Conservation (phyloP, 1,140 invertebrate species). For the Tenebrio molitor region DNA sequence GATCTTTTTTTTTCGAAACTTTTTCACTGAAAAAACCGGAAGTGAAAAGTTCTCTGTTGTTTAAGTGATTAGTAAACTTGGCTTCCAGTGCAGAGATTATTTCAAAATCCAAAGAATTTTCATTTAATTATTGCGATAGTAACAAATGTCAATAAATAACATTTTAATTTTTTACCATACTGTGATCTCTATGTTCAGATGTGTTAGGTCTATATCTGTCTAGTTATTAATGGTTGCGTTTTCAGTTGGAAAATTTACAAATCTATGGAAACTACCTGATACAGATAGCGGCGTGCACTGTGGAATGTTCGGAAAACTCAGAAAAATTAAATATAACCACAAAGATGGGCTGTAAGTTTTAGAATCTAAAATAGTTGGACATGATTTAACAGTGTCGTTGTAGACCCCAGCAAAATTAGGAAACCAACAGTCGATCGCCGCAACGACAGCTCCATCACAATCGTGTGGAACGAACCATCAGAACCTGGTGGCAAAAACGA, state of each 20-base stretch:
- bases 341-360: conserved; percentile 71
- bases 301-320: conserved; percentile 73
- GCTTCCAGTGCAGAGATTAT: too few species aligned
- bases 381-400: conserved; percentile 38
- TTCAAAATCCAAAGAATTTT: too few species aligned
- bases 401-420: conserved; percentile 69
- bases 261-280: conserved; percentile 77
- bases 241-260: conserved; percentile 57
- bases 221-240: not conserved
- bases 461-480: conserved; percentile 73
- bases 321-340: conserved; percentile 68
- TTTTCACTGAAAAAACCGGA: too few species aligned
- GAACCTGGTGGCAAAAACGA: conserved; percentile 74
- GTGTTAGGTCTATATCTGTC: too few species aligned
- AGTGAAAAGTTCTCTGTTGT: too few species aligned
- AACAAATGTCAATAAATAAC: too few species aligned
- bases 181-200: too few species aligned
- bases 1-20: too few species aligned
- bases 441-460: conserved; percentile 68
- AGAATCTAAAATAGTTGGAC: conserved; percentile 12
- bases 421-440: conserved; percentile 68
- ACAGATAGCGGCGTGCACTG: conserved; percentile 78
- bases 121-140: too few species aligned
- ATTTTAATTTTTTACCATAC: too few species aligned
- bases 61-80: too few species aligned